Conservation (phyloP, 2,888 invertebrate genomes). For the Shargacucullia verbasci region DNA sequence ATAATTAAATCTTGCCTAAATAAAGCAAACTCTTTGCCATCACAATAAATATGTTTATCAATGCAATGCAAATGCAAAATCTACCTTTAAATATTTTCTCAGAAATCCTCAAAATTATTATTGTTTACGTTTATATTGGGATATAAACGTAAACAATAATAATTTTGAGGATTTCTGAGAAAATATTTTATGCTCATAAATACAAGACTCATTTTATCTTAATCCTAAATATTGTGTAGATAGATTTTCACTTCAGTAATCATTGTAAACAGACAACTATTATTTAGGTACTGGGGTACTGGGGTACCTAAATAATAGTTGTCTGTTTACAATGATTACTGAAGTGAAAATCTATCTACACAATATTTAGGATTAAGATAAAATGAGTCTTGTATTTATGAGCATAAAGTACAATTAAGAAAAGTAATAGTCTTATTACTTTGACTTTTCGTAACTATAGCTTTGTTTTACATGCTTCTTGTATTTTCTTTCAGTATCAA, state of each 20-base stretch:
- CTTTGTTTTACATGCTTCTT: no score
- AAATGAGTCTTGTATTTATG: not conserved
- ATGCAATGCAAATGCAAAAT: no score
- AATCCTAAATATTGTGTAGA: slow-evolving; percentile 4
- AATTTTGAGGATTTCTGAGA: no score
- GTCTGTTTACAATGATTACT: not conserved
- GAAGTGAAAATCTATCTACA: slow-evolving; percentile 13
- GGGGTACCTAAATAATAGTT: not conserved
- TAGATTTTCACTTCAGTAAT: slow-evolving; percentile 8
- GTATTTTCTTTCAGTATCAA: slow-evolving; percentile 12
- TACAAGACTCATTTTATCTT: slow-evolving; percentile 5
- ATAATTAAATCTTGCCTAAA: no score
- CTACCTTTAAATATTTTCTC: slow-evolving; percentile 2
- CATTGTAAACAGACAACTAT: not conserved
- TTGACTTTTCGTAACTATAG: slow-evolving; percentile 15
- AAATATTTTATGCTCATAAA: not conserved
- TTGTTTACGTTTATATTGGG: slow-evolving; percentile 6
- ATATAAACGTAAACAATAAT: no score
- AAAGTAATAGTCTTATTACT: slow-evolving; percentile 2
- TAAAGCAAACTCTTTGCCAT: no score
- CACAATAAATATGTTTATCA: no score
- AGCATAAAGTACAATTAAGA: slow-evolving; percentile 6
- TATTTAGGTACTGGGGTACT: not conserved
- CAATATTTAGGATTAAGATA: not conserved
- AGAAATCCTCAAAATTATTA: not conserved